Conservation (phyloP, 2,888 invertebrate genomes). For the Osmoderma eremita region DNA sequence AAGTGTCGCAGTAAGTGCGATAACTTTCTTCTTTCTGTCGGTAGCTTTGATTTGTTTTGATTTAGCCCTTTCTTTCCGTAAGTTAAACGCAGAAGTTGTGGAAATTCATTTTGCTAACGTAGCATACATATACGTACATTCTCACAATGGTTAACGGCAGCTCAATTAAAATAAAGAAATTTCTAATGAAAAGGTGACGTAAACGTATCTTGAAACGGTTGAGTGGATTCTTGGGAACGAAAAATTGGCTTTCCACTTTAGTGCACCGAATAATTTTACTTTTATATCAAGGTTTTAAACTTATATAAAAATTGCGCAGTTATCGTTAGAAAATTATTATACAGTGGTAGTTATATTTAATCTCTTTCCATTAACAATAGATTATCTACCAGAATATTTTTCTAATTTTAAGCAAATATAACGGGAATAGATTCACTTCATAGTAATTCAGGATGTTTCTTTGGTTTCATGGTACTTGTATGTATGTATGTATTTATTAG, state of each 20-base stretch:
- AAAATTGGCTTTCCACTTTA: slow-evolving; percentile 23
- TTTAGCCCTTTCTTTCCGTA: neutral
- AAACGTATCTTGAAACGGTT: slow-evolving; percentile 26
- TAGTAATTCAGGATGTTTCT: too few species aligned
- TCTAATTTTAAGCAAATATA: too few species aligned
- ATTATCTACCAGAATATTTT: too few species aligned
- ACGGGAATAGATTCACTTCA: too few species aligned
- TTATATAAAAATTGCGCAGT: too few species aligned
- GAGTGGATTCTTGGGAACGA: slow-evolving; percentile 18
- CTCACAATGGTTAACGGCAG: slow-evolving; percentile 1
- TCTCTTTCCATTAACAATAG: too few species aligned
- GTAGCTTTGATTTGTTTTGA: neutral
- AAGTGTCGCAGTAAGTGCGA: slow-evolving; percentile 10
- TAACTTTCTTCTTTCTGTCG: slow-evolving; percentile 23
- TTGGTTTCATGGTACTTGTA: too few species aligned
- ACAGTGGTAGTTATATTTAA: too few species aligned
- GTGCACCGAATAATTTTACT: neutral
- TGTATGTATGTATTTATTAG: too few species aligned
- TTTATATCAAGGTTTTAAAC: too few species aligned
- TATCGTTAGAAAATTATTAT: too few species aligned
- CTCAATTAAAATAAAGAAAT: slow-evolving; percentile 18
- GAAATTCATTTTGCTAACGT: slow-evolving; percentile 12
- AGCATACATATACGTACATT: slow-evolving; percentile 14
- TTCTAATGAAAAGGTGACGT: slow-evolving; percentile 27
- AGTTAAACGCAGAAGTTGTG: slow-evolving; percentile 9